These are phyloP conservation scores for Beris chalybata DNA, from an alignment of 2,888 invertebrate species.

Conservation along the genomic window DNA sequence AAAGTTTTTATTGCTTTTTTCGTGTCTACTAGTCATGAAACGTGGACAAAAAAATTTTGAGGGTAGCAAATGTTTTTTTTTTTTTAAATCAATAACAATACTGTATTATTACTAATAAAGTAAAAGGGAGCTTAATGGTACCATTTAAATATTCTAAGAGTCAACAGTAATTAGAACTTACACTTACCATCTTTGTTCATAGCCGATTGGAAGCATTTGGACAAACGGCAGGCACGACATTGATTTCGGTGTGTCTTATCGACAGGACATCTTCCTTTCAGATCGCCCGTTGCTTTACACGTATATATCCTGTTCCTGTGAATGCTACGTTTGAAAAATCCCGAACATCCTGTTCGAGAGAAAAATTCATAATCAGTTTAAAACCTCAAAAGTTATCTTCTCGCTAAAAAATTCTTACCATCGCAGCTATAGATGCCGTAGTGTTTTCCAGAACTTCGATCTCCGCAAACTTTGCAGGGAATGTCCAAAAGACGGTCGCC, in stretches of 20 bases:
- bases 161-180: too few relatives aligned
- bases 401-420: slow-evolving; percentile 65
- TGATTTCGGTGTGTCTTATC: slow-evolving; percentile 97
- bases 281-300: slow-evolving; percentile 92
- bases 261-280: slow-evolving; percentile 91
- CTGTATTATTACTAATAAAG: too few relatives aligned
- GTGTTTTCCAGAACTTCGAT: slow-evolving; percentile 98
- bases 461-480: slow-evolving; percentile 98
- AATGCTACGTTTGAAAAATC: slow-evolving; percentile 95
- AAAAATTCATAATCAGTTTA: slow-evolving; percentile 3
- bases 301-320: slow-evolving; percentile 95
- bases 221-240: slow-evolving; percentile 91
- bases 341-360: slow-evolving; percentile 76
- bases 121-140: too few relatives aligned
- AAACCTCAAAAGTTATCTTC: background rate
- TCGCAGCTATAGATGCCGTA: slow-evolving; percentile 99
- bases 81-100: too few relatives aligned
- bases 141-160: too few relatives aligned
- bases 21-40: too few relatives aligned
- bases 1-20: too few relatives aligned
- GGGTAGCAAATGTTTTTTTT: too few relatives aligned
- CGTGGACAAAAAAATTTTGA: too few relatives aligned
- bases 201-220: slow-evolving; percentile 92
- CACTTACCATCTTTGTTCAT: slow-evolving; percentile 96
- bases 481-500: slow-evolving; percentile 97